Base-by-base conservation (phyloP, 2,797 vertebrate genomes). In the Peromyscus eremicus region DNA sequence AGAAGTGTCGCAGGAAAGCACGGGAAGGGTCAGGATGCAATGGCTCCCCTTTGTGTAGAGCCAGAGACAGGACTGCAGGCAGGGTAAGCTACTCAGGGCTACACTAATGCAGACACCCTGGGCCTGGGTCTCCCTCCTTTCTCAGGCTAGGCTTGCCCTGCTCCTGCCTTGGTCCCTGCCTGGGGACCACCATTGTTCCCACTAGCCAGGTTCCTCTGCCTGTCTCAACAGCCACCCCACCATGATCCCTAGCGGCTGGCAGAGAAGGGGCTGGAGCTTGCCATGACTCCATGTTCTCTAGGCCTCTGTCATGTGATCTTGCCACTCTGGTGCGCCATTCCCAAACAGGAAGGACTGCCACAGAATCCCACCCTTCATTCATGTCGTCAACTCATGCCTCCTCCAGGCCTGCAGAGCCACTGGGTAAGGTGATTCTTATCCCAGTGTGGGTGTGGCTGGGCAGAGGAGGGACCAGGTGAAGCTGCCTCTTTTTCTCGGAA, bases 401-500 rank as follows among this genome's bases (percentile, higher is more conserved):
- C 46, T 2, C 75, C 17, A 37, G 40, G 80, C 29, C 75, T 2
- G 0, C 14, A 64, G 62, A 90, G 83, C 68, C 0, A 5, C 77
- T 55, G 43, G 60, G 29, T 21, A 40, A 34, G 13, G 60, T 25
- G n/a, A 29, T 12, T 60, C 90, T 29, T 4, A 19, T 34, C n/a
- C 10, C 12, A 34, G 11, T 29, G 25, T 3, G 52, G 40, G 83
- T 37, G 27, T 57, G 57, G 55, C 46, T 32, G 3, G 9, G 9
- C 13, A 2, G 83, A 21, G 29, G 46, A 14, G 64, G 86, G 17
- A 60, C 43, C 57, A 60, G 83, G 64, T 25, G 55, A 70, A 5
- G 34, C 46, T 4, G 29, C 43, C 84, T 94, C 91, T 14, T 89
- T 77, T 85, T 17, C 96, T 96, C 76, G 13, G 13, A 17, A 66